Evolutionary conservation across 2,888 invertebrate genomes (phyloP).

Genomic region (Chydorus sphaericus): DNA sequence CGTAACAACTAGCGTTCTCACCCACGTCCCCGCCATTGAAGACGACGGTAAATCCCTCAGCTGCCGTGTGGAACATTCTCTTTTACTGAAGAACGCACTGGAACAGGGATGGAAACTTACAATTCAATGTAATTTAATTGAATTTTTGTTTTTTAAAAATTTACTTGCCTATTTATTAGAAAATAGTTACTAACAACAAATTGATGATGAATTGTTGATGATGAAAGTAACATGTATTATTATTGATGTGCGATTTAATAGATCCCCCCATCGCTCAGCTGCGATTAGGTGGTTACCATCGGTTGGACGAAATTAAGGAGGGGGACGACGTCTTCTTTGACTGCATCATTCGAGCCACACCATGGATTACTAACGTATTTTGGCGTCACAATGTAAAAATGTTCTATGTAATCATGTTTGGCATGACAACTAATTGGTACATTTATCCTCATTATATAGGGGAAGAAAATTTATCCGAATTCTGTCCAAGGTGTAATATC

Average conservation of each 20-base stretch:
- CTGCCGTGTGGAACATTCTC: constrained; percentile 80
- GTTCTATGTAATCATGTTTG: neutral
- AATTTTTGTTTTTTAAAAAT: neutral
- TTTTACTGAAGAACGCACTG: constrained; percentile 55
- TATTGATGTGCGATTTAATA: constrained; percentile 26
- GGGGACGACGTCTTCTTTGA: constrained; percentile 86
- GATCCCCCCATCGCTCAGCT: constrained; percentile 72
- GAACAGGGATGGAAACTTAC: constrained; percentile 76
- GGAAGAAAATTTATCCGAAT: constrained; percentile 52
- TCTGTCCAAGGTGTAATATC: constrained; percentile 71
- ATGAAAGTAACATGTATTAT: neutral
- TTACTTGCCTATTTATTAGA: neutral
- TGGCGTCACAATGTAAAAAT: constrained; percentile 61
- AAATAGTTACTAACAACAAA: neutral
- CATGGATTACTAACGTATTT: constrained; percentile 60
- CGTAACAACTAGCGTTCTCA: constrained; percentile 68
- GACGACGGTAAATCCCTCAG: constrained; percentile 78
- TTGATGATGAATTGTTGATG: neutral
- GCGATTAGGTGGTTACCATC: constrained; percentile 68
- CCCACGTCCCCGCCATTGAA: constrained; percentile 73
- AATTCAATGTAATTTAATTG: constrained; percentile 83
- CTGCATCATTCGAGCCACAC: constrained; percentile 79
- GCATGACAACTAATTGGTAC: neutral
- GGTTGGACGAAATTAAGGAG: constrained; percentile 76
- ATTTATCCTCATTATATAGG: too few species aligned